Base-by-base conservation (phyloP, 2,113 vertebrate species). In the Sinocyclocheilus grahami region DNA sequence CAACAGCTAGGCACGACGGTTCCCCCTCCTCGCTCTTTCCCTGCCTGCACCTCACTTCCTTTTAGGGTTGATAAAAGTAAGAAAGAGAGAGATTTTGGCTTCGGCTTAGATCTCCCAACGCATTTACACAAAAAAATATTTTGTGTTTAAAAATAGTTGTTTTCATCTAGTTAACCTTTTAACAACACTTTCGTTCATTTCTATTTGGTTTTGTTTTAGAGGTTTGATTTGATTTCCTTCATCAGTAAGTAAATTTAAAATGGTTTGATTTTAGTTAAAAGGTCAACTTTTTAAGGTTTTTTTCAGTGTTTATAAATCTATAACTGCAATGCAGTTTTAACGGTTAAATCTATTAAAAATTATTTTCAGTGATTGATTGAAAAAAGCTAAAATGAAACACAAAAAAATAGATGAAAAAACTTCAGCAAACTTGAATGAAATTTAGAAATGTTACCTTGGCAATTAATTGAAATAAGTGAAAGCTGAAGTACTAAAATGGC, bases 1-100 rank as follows among this genome's bases (percentile, higher is more conserved):
- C 90, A 91, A 90, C 85, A 90, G 88, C 89, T 88, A 88, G 60
- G 69, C 88, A 88, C 85, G 86, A 91, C 78, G 89, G 72, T 30
- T 87, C 92, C 90, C 89, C 88, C 89, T 89, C 90, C 92, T 86
- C n/a, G 46, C 79, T 6, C 77, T 83, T 83, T 53, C n/a, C 27
- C 76, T 87, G 71, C 82, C 80, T 87, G n/a, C 65, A 86, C 72
- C 83, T 89, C 76, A 80, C 80, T 87, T 89, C 86, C 86, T 86
- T 83, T 86, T 86, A 89, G 46, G 86, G 88, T 16, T 84, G 77
- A 60, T 76, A 86, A 69, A 83, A 53, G 20, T 46, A 78, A 86
- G 67, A 69, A 80, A 85, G 80, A 58, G 46, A 80, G 16, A 62
- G 22, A 62, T 72, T 37, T 30, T n/a, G 33, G 80, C 46, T 39